Evolutionary conservation across 2,113 vertebrate genomes (phyloP).

Genomic region (Hyla sarda): DNA sequence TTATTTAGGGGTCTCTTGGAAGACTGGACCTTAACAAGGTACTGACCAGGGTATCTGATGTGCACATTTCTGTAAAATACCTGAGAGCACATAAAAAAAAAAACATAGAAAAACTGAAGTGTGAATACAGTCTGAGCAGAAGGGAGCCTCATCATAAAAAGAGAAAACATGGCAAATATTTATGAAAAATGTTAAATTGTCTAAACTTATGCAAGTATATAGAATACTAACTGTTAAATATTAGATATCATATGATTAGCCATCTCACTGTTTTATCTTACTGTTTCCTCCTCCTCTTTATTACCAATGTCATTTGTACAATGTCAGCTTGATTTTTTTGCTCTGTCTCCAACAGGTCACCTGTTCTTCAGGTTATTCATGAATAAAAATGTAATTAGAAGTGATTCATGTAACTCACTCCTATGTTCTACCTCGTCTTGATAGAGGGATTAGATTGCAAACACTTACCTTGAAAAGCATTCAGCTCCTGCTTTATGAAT

Average conservation of each 20-base stretch:
- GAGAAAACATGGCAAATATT: neutral
- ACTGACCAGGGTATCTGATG: neutral
- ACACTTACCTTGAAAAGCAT: slow-evolving; percentile 20
- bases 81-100: too few relatives aligned
- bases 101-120: too few relatives aligned
- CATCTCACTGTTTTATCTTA: neutral
- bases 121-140: too few relatives aligned
- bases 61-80: too few relatives aligned
- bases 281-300: neutral
- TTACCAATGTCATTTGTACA: neutral
- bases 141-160: neutral
- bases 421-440: neutral
- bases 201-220: neutral
- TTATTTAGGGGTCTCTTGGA: too few relatives aligned
- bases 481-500: slow-evolving; percentile 32
- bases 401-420: slow-evolving; percentile 45
- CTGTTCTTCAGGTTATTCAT: slow-evolving; percentile 35
- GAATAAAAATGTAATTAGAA: slow-evolving; percentile 52
- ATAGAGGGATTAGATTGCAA: slow-evolving; percentile 41
- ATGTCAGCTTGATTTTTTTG: neutral
- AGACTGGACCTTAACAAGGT: neutral
- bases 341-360: neutral
- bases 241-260: neutral
- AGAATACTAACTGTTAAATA: neutral
- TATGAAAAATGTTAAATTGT: neutral